phyloP scores from a whole-genome alignment of 1,140 invertebrate genomes.

The Rhyacophila brunnea region DNA sequence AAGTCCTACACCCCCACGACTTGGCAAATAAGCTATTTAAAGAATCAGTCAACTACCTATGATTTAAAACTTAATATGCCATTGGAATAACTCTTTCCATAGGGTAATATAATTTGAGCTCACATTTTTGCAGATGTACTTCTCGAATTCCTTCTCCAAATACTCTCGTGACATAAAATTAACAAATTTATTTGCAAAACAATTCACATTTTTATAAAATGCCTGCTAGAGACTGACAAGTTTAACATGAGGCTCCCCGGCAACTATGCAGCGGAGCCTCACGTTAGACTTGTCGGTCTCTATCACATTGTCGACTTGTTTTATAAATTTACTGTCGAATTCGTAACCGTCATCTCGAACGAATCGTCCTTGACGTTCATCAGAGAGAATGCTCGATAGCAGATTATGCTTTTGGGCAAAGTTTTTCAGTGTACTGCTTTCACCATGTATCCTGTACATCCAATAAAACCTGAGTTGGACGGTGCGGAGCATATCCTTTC shows the following conservation, averaged over 20 bases:
- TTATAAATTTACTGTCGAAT: constrained; percentile 47
- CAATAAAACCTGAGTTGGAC: constrained; percentile 62
- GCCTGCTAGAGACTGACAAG: no score
- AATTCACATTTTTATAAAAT: constrained; percentile 56
- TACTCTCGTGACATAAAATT: constrained; percentile 50
- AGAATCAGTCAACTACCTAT: constrained; percentile 64
- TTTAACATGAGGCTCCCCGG: no score
- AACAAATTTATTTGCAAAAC: constrained; percentile 41
- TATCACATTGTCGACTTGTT: constrained; percentile 47
- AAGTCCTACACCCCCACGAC: constrained; percentile 58
- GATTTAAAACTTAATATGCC: constrained; percentile 62
- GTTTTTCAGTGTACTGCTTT: constrained; percentile 57
- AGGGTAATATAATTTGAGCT: constrained; percentile 37
- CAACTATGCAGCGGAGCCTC: no score
- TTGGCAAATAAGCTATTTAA: constrained; percentile 57
- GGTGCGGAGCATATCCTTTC: constrained; percentile 65
- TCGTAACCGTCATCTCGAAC: constrained; percentile 53
- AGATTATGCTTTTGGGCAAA: constrained; percentile 47
- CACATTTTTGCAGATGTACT: constrained; percentile 47
- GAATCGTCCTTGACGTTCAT: constrained; percentile 57
- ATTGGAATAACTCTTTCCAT: constrained; percentile 59
- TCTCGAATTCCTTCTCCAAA: constrained; percentile 47
- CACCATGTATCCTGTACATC: constrained; percentile 72
- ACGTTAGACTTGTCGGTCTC: no score
- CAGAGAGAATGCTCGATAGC: constrained; percentile 45